Conservation (phyloP, 2,888 invertebrate genomes). For the Spisula subtruncata region DNA sequence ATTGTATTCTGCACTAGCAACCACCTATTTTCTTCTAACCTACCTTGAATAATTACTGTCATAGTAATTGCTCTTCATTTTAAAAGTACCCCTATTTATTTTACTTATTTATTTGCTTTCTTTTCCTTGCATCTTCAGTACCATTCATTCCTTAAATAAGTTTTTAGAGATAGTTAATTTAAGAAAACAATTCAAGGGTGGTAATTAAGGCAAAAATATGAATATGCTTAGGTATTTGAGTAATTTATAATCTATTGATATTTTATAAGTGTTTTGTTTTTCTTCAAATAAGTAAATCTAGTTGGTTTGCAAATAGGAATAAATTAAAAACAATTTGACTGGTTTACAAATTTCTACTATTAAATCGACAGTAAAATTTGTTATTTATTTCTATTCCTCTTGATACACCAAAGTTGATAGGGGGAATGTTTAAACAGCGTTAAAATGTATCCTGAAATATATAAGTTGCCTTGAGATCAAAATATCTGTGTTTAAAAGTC, state of each 20-base stretch:
- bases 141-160: no score
- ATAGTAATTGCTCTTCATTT: neutral
- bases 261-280: no score
- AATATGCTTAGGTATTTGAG: no score
- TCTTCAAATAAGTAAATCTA: no score
- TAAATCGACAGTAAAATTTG: neutral
- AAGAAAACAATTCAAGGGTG: slow-evolving; percentile 1
- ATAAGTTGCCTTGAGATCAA: slow-evolving; percentile 5
- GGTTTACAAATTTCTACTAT: neutral
- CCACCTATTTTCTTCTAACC: neutral
- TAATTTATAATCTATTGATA: no score
- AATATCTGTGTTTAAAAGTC: neutral
- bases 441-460: neutral
- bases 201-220: neutral
- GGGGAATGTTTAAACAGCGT: neutral
- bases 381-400: neutral
- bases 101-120: neutral
- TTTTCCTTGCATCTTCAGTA: neutral
- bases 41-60: neutral
- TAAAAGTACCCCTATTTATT: neutral
- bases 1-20: no score
- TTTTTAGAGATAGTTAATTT: no score
- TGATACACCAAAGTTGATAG: neutral
- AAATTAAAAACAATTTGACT: neutral
- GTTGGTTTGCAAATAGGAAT: no score